Conservation (phyloP, 2,888 invertebrate genomes). For the Nezara viridula region DNA sequence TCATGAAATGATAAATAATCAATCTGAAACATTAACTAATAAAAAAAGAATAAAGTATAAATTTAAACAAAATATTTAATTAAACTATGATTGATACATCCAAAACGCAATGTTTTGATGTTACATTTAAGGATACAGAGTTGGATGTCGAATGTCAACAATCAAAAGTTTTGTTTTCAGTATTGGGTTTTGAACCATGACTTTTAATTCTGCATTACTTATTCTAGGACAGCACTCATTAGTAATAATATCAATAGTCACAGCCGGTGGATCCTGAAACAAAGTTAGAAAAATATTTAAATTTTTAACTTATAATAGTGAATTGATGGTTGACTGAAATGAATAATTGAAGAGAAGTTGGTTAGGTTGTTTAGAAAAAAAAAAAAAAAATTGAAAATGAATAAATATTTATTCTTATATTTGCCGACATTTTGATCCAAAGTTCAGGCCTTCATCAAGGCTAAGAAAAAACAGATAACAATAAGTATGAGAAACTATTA, state of each 20-base stretch:
- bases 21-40: not conserved
- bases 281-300: not conserved
- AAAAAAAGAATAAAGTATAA: not conserved
- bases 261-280: slow-evolving; percentile 58
- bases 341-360: no score
- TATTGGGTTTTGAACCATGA: slow-evolving; percentile 74
- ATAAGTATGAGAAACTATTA: no score
- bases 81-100: not conserved
- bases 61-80: slow-evolving; percentile 57
- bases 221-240: slow-evolving; percentile 86
- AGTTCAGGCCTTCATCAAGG: no score
- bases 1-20: not conserved
- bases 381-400: no score
- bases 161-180: slow-evolving; percentile 72
- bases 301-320: not conserved
- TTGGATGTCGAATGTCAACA: slow-evolving; percentile 79
- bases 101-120: not conserved
- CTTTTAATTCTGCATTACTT: slow-evolving; percentile 86
- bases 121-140: slow-evolving; percentile 71
- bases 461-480: no score
- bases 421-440: no score
- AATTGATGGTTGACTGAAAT: no score
- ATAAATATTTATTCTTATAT: no score
- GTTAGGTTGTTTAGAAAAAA: no score
- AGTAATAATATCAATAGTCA: slow-evolving; percentile 76